A percentile compares a stretch with the other conserved stretches of the same genome.
These are phyloP conservation scores for Paramuricea clavata DNA, from an alignment of 92 coral and sea anemone genomes.

Conservation along the genomic window DNA sequence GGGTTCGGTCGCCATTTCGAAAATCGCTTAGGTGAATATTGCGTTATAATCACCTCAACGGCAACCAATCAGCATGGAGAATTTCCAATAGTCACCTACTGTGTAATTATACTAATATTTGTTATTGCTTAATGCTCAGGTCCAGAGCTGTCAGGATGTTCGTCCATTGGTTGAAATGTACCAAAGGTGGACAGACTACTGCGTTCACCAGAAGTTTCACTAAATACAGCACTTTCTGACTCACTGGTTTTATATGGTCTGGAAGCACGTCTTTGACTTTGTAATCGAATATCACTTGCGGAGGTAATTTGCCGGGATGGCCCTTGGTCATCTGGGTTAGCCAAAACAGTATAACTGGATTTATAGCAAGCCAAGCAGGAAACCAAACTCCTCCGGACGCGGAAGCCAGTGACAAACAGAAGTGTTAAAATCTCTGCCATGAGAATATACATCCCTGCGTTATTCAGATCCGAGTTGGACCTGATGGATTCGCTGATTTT, in stretches of 20 bases:
- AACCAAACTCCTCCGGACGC: conserved; percentile 1
- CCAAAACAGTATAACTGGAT: background rate
- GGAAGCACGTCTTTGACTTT: background rate
- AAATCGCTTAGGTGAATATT: too few relatives aligned
- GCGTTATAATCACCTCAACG: too few relatives aligned
- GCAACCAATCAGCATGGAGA: too few relatives aligned
- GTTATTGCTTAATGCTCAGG: background rate
- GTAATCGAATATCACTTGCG: background rate
- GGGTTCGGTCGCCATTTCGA: too few relatives aligned
- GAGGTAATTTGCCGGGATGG: background rate
- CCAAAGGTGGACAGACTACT: background rate
- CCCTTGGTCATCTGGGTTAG: background rate
- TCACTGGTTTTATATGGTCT: background rate
- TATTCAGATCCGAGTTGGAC: too few relatives aligned
- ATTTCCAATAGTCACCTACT: too few relatives aligned
- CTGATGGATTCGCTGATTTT: background rate
- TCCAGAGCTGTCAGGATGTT: background rate
- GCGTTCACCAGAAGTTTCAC: background rate
- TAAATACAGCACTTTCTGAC: background rate
- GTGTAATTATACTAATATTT: too few relatives aligned
- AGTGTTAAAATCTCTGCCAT: background rate
- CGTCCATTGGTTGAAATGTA: background rate
- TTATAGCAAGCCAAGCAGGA: background rate
- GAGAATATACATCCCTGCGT: conserved; percentile 24
- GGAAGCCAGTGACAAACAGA: background rate